phyloP scores from a whole-genome alignment of 1,140 invertebrate genomes.

The Drosophila varians region DNA sequence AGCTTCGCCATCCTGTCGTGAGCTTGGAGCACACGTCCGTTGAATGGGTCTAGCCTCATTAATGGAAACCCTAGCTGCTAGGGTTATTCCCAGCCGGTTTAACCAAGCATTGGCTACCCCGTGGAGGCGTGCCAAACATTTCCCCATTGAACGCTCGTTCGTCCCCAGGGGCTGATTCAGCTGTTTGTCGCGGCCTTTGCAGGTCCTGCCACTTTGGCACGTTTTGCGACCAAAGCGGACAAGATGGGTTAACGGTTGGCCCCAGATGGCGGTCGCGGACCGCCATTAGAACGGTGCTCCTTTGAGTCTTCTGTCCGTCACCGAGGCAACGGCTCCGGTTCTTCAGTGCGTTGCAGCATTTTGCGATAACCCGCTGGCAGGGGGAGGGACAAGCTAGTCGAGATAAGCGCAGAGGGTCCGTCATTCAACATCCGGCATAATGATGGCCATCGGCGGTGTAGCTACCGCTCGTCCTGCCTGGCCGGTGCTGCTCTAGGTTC shows the following conservation, averaged over 20 bases:
- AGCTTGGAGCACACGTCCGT: no score
- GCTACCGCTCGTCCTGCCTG: not conserved
- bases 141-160: slow-evolving; percentile 88
- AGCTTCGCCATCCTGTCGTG: not conserved
- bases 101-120: slow-evolving; percentile 31
- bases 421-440: slow-evolving; percentile 83
- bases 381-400: slow-evolving; percentile 1
- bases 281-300: slow-evolving; percentile 91
- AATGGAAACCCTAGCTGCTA: slow-evolving; percentile 89
- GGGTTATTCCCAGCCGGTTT: slow-evolving; percentile 87
- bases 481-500: slow-evolving; percentile 5
- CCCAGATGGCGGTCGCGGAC: slow-evolving; percentile 90
- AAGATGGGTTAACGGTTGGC: slow-evolving; percentile 89
- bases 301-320: slow-evolving; percentile 90
- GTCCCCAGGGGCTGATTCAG: slow-evolving; percentile 86
- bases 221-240: slow-evolving; percentile 88
- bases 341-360: not conserved
- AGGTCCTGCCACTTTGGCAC: slow-evolving; percentile 86
- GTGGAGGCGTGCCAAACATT: slow-evolving; percentile 85
- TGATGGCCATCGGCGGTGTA: slow-evolving; percentile 79
- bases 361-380: not conserved
- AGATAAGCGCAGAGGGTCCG: slow-evolving; percentile 11
- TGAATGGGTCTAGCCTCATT: slow-evolving; percentile 7
- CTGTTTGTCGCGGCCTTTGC: slow-evolving; percentile 88
- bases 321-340: not conserved